These are phyloP conservation scores for Protonemura montana DNA, from an alignment of 2,888 invertebrate species.

Conservation along the genomic window DNA sequence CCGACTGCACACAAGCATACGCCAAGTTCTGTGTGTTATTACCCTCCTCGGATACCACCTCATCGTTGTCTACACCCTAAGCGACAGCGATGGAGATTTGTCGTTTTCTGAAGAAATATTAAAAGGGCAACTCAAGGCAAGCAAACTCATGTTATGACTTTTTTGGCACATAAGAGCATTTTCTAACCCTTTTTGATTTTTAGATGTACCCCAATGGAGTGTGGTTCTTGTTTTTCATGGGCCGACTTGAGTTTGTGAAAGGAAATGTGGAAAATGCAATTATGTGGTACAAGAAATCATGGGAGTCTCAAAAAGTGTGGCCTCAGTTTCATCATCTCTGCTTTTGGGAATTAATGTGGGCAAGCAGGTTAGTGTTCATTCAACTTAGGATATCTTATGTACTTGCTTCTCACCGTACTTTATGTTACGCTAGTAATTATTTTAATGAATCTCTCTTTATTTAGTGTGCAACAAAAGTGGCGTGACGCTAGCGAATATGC, in stretches of 20 bases:
- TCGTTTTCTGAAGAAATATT: conserved; percentile 78
- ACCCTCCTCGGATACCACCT: conserved; percentile 86
- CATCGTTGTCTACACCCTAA: conserved; percentile 82
- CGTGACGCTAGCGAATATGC: conserved; percentile 77
- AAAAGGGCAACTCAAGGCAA: conserved; percentile 72
- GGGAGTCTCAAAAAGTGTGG: conserved; percentile 85
- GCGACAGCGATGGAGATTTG: conserved; percentile 82
- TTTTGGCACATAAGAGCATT: neutral
- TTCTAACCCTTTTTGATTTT: neutral
- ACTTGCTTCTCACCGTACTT: too few relatives aligned
- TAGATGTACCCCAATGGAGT: conserved; percentile 82
- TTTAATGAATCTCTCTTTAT: neutral
- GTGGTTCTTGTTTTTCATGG: conserved; percentile 92
- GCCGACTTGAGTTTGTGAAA: conserved; percentile 81
- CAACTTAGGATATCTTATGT: too few relatives aligned
- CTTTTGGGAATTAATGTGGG: conserved; percentile 95
- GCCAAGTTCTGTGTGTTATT: conserved; percentile 87
- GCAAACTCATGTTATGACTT: conserved; percentile 32
- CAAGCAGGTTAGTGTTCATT: conserved; percentile 71
- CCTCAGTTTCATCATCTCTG: conserved; percentile 92
- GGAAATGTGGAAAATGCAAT: conserved; percentile 78
- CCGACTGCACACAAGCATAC: conserved; percentile 73
- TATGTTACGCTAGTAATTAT: too few relatives aligned
- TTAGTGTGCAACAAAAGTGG: conserved; percentile 77
- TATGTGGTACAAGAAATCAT: conserved; percentile 79